Evolutionary conservation across 2,888 invertebrate genomes (phyloP), one percentile per base, ranked within the genome.

Genomic region (Eucera pruinosa): DNA sequence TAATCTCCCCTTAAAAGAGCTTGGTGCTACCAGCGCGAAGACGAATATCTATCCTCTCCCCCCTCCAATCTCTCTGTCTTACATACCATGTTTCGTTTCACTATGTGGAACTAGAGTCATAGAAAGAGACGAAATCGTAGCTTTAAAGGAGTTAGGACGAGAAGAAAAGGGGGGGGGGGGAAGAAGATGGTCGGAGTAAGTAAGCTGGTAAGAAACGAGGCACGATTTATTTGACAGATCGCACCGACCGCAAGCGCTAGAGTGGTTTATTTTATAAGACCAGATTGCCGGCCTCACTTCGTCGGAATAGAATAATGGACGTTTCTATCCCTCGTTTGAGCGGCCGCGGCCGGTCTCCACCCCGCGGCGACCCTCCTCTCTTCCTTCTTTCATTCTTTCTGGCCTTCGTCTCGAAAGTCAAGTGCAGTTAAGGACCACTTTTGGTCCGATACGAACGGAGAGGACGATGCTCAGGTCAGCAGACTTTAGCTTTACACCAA

Each of bases 181-280:
- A 62, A 62, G 6, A 71, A 79, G 78, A 60, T 69, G 69, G 65
- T 70, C 41, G 54, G 57, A 69, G 80, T 60, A 79, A 87, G 84
- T 85, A 85, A 80, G 81, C 79, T 72, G 68, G 77, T 86, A 87
- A 89, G 89, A 89, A 89, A 85, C 83, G 82, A 82, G 83, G 83
- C 84, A 87, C 90, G 90, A 90, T 90, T 90, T 90, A 90, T 90
- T 90, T 90, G 90, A 90, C 89, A 90, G 89, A 89, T 90, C 89
- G 86, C 87, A 78, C 83, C 84, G 86, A 87, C 81, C 87, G 80
- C 82, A 72, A 80, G 79, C 80, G 83, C 85, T 83, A 80, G 86
- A 89, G 89, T 87, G 88, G 89, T 89, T 89, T 88, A 89, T 89
- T 91, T 91, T 90, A 90, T 90, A 91, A 90, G 89, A 83, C 89